Conservation (phyloP, 2,113 vertebrate species). For the Peromyscus polionotus region DNA sequence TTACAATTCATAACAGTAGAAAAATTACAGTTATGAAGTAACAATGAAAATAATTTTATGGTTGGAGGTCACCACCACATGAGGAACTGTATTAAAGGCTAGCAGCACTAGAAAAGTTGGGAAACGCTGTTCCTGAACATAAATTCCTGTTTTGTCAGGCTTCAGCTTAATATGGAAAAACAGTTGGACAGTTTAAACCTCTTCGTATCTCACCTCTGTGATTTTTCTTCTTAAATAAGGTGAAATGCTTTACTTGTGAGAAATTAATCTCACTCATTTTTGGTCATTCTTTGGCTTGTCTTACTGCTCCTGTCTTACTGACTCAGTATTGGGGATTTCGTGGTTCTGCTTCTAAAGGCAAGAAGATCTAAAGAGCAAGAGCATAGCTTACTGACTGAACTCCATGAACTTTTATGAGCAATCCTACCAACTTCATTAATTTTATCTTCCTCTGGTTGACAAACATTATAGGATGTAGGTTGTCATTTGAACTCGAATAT, state of each 20-base stretch:
- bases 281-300: not conserved
- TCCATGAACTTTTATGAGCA: not conserved
- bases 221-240: not conserved
- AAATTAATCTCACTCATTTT: conserved; percentile 13
- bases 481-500: not conserved
- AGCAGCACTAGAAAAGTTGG: not conserved
- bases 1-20: not conserved
- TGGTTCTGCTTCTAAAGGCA: not conserved
- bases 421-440: not conserved
- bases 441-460: not conserved
- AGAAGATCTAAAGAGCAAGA: not conserved
- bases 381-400: not conserved
- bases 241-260: not conserved
- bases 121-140: not conserved
- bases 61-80: not conserved
- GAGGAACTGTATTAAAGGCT: not conserved
- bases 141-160: not conserved
- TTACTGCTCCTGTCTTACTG: not conserved
- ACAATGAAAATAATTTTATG: not conserved
- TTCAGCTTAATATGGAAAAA: not conserved
- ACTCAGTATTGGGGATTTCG: not conserved
- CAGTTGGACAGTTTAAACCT: not conserved
- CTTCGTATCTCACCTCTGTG: not conserved
- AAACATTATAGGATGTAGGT: not conserved
- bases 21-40: not conserved